phyloP scores from a whole-genome alignment of 1,140 invertebrate species.

The Leptopilina clavipes region DNA sequence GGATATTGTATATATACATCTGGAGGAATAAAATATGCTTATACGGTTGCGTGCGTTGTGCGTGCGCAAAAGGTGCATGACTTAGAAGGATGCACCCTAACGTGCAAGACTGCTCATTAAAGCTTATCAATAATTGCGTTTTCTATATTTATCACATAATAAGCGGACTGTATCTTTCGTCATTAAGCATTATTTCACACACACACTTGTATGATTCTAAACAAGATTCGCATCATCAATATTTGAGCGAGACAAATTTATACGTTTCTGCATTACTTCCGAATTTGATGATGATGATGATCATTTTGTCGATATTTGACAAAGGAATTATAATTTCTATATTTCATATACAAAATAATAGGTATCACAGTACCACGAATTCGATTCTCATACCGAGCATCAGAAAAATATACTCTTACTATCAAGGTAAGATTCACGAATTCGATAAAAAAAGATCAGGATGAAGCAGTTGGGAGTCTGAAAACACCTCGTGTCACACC shows the following conservation, averaged over 20 bases:
- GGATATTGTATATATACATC: not conserved
- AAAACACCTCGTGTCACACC: conserved; percentile 37
- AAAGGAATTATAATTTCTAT: no score
- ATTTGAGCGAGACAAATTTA: no score
- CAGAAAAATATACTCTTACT: conserved; percentile 36
- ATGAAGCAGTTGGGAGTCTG: conserved; percentile 35
- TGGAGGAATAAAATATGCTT: conserved; percentile 36
- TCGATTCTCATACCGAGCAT: not conserved
- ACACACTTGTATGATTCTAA: no score
- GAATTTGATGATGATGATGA: no score
- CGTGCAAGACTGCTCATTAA: conserved; percentile 57
- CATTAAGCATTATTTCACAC: conserved; percentile 51
- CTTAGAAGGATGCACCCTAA: conserved; percentile 57
- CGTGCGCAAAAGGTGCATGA: conserved; percentile 62
- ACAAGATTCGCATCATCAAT: no score
- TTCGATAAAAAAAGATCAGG: conserved; percentile 23
- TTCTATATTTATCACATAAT: conserved; percentile 59
- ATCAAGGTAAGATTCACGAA: conserved; percentile 37
- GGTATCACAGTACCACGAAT: not conserved
- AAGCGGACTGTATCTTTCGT: conserved; percentile 54
- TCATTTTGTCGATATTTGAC: not conserved
- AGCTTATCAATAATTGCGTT: conserved; percentile 59
- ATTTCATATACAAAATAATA: not conserved
- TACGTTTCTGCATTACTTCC: no score
- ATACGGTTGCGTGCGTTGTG: conserved; percentile 56